Base-by-base conservation (phyloP, 2,888 invertebrate genomes). In the Zonitis immaculata region DNA sequence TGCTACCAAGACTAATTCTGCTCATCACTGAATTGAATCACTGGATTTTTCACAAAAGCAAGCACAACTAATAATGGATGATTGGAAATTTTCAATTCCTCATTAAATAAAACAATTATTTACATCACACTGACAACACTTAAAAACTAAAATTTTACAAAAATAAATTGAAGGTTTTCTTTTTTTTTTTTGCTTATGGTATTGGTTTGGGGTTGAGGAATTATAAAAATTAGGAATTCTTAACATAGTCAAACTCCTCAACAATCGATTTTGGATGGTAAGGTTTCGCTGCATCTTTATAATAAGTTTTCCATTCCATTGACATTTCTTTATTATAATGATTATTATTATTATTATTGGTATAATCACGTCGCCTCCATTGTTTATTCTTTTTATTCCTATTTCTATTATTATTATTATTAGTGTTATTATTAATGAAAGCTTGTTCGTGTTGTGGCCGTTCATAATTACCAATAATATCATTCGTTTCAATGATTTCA, bases 191-290 rank as follows among this genome's bases (percentile, higher is more conserved):
- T n/a, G n/a, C n/a, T n/a, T n/a, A n/a, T n/a, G n/a, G n/a, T n/a
- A n/a, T n/a, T n/a, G n/a, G n/a, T n/a, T n/a, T n/a, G n/a, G n/a
- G n/a, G n/a, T n/a, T n/a, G n/a, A n/a, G n/a, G n/a, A n/a, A n/a
- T n/a, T n/a, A 22, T 22, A 28, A 44, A 32, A 32, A 44, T 53
- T 50, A 58, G 32, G 44, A 47, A 43, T 62, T 59, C 47, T 64
- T 64, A 25, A 60, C 59, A 51, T 66, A 69, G 48, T 65, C 69
- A 54, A 70, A 72, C 56, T 75, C 75, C 64, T 83, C 83, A 0
- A 83, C 80, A 30, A 83, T 82, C 1, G 80, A 78, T 60, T 80
- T 80, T 2, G 83, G 84, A 63, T 82, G 81, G 4, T 82, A 70
- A 0, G 80, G 80, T 66, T 80, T 80, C 54, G 79, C 56, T 57